A percentile compares a stretch with the other conserved stretches of the same genome.
Evolutionary conservation across 2,888 invertebrate species (phyloP).

Genomic region (Proisotoma minuta): DNA sequence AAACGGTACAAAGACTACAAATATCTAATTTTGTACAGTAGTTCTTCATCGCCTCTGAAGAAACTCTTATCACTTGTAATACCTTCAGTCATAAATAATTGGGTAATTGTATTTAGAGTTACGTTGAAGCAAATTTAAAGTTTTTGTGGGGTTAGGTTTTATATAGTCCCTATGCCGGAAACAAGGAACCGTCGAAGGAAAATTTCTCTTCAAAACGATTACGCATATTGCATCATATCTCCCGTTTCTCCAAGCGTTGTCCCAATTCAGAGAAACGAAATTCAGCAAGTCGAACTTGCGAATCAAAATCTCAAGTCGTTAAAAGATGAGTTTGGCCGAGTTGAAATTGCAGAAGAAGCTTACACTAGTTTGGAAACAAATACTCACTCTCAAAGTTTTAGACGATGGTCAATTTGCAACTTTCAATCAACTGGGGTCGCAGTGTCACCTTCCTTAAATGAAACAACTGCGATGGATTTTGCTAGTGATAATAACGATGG

Average conservation of each 20-base stretch:
- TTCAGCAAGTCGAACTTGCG: background rate
- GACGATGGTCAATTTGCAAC: constrained; percentile 37
- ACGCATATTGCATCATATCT: constrained; percentile 38
- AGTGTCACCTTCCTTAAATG: constrained; percentile 24
- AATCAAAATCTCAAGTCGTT: too few species aligned
- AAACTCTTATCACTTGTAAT: too few species aligned
- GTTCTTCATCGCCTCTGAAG: too few species aligned
- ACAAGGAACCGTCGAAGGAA: constrained; percentile 28
- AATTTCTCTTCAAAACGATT: constrained; percentile 37
- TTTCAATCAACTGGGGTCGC: constrained; percentile 28
- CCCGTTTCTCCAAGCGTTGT: constrained; percentile 23
- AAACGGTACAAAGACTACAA: too few species aligned
- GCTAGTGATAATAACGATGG: constrained; percentile 26
- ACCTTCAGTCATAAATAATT: too few species aligned
- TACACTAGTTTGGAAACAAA: background rate
- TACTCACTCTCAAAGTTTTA: constrained; percentile 17
- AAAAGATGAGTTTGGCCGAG: too few species aligned
- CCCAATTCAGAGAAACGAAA: background rate
- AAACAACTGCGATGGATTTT: constrained; percentile 27
- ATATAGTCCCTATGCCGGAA: too few species aligned
- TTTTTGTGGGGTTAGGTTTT: too few species aligned
- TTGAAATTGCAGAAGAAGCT: background rate
- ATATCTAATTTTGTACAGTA: too few species aligned
- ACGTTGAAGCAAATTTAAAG: too few species aligned
- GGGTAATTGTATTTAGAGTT: too few species aligned